Evolutionary conservation across 2,888 invertebrate species (phyloP), one percentile per base, ranked within the genome.

Genomic region (Gymnosoma rotundatum): DNA sequence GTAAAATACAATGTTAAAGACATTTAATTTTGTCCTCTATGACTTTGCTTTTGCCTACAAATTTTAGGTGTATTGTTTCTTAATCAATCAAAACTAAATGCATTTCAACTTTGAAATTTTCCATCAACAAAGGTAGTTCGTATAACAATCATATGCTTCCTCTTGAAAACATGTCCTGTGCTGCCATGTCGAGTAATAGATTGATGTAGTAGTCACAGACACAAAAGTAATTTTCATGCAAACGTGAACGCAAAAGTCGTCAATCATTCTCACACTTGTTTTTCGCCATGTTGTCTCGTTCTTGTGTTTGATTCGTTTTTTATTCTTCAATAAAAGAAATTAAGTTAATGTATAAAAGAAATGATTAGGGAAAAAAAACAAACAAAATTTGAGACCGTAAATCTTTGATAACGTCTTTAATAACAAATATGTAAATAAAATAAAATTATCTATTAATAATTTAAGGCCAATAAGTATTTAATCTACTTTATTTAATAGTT

Each of bases 211-310:
- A 66, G 75, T 75, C 67, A 58, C 36, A 81, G 52, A 58, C 54
- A 79, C 70, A 79, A 70, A 80, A 83, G 70, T 70, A 75, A 75
- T 83, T 83, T 79, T 72, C 73, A 73, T 61, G 60, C 75, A 80
- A 79, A 72, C 45, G 75, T 61, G 66, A 75, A 72, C 72, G 67
- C 38, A 75, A 56, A 76, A 75, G 75, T 75, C 66, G 72, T 83
- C 80, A 75, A 83, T 83, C 83, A 83, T 83, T 83, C 80, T 83
- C 83, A 79, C 75, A 75, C 60, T 54, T 76, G 7, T 61, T 45
- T 38, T 61, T 42, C 32, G 20, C 32, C 9, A 18, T 1, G 45
- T 52, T 52, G 8, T 18, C n/a, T 52, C 3, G 8, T 52, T 10
- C 18, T 52, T 52, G 3, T 5, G 14, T 12, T 1, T 14, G 10